A percentile compares a stretch with the other conserved stretches of the same genome.
phyloP scores from a whole-genome alignment of 1,140 invertebrate species.

The Drosophila trapezifrons region DNA sequence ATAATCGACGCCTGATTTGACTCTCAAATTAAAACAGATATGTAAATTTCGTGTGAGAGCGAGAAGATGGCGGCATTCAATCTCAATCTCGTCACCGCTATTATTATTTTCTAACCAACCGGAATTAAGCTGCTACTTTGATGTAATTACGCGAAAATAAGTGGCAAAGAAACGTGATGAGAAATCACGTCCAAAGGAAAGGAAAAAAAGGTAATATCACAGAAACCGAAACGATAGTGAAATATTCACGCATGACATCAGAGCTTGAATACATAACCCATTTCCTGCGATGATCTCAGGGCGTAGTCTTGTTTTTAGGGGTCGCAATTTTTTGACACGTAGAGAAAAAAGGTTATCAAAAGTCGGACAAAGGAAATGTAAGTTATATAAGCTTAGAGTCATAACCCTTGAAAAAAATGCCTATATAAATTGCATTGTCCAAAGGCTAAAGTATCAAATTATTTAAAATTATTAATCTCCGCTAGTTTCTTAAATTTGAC shows the following conservation, averaged over 20 bases:
- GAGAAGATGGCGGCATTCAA: slow-evolving; percentile 16
- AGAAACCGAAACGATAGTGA: slow-evolving; percentile 10
- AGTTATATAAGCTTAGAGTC: no score
- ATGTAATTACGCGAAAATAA: slow-evolving; percentile 55
- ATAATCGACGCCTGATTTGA: not conserved
- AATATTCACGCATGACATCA: slow-evolving; percentile 68
- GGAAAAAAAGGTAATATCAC: not conserved
- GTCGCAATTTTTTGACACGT: not conserved
- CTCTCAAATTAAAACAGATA: slow-evolving; percentile 5
- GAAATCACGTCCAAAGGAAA: slow-evolving; percentile 15
- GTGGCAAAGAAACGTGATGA: slow-evolving; percentile 42
- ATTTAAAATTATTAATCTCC: no score
- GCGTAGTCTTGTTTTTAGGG: not conserved
- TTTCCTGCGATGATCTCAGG: slow-evolving; percentile 40
- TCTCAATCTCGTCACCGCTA: slow-evolving; percentile 52
- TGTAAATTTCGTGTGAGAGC: slow-evolving; percentile 7
- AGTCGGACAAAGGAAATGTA: not conserved
- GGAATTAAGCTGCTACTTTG: slow-evolving; percentile 41
- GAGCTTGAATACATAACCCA: slow-evolving; percentile 30
- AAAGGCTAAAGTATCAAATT: not conserved
- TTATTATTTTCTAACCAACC: slow-evolving; percentile 34
- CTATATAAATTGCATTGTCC: not conserved
- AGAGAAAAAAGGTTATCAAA: not conserved
- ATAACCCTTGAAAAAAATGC: not conserved
- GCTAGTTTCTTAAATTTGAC: no score